Percentiles rank a stretch among this genome's conserved stretches.
Conservation (phyloP, 2,888 invertebrate genomes). For the Aleiodes testaceus region DNA sequence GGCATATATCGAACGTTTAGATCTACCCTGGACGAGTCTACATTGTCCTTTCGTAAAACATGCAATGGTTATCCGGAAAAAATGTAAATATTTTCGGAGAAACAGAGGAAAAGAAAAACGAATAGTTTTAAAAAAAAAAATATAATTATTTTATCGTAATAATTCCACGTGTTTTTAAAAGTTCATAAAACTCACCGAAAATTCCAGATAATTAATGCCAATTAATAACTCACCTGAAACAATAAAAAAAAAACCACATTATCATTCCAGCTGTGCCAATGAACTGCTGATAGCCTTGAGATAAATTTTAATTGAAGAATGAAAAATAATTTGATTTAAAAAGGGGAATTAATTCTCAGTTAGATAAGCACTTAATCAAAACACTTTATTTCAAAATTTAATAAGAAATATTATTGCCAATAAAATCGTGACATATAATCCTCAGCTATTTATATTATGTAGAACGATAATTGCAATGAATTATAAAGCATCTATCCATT, state of each 20-base stretch:
- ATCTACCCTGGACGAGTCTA: constrained; percentile 14
- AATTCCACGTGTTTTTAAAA: too few species aligned
- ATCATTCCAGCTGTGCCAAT: too few species aligned
- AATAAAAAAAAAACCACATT: too few species aligned
- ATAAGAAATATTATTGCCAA: background rate
- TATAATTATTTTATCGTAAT: too few species aligned
- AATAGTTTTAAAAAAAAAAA: too few species aligned
- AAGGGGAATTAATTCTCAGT: background rate
- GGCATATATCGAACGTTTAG: constrained; percentile 12
- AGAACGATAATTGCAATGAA: constrained; percentile 40
- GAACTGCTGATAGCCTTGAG: constrained; percentile 6
- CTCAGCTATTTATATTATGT: constrained; percentile 38
- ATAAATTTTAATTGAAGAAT: background rate
- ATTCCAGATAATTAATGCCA: background rate
- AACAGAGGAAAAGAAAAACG: too few species aligned
- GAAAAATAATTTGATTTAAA: too few species aligned
- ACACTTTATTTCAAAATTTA: constrained; percentile 2
- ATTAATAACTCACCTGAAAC: too few species aligned
- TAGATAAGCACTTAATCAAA: background rate
- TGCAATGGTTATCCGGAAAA: constrained; percentile 7
- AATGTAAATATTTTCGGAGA: constrained; percentile 17
- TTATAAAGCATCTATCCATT: constrained; percentile 41
- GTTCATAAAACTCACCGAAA: constrained; percentile 2
- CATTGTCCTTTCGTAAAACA: constrained; percentile 24
- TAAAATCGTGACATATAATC: constrained; percentile 40